Evolutionary conservation across 2,888 invertebrate genomes (phyloP).

Genomic region (Nebria brevicollis): DNA sequence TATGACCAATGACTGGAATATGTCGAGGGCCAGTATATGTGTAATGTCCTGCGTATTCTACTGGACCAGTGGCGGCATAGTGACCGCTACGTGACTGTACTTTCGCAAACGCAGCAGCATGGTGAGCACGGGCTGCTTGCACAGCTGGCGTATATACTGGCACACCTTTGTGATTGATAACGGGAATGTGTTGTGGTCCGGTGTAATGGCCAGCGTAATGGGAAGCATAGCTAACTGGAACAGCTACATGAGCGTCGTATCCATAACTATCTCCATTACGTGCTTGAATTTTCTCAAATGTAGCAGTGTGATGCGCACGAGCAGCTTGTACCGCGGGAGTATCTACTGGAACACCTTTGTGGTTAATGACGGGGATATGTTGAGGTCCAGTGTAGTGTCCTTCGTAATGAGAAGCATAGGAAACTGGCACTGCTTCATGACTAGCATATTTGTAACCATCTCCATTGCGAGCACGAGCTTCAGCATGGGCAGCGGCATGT

Average conservation of each 20-base stretch:
- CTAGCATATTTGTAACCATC: constrained; percentile 19
- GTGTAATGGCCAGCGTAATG: constrained; percentile 50
- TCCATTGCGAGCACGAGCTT: constrained; percentile 5
- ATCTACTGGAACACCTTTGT: constrained; percentile 65
- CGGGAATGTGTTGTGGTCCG: constrained; percentile 49
- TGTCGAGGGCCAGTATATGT: constrained; percentile 20
- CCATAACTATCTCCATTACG: not conserved
- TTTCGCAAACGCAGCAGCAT: no score
- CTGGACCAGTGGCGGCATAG: no score
- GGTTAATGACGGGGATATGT: constrained; percentile 51
- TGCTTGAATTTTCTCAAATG: constrained; percentile 57
- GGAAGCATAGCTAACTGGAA: constrained; percentile 36
- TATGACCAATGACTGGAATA: constrained; percentile 47
- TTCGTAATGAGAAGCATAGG: constrained; percentile 38
- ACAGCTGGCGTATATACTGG: constrained; percentile 65
- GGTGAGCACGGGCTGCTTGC: no score
- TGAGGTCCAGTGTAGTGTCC: constrained; percentile 36
- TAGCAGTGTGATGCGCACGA: constrained; percentile 64
- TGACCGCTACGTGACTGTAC: no score
- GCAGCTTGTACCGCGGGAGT: constrained; percentile 67
- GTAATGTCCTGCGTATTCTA: constrained; percentile 51
- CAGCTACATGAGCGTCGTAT: constrained; percentile 56
- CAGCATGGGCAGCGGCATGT: constrained; percentile 42
- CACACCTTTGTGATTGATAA: constrained; percentile 53
- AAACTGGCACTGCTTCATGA: constrained; percentile 15